Conservation (phyloP, 2,797 vertebrate genomes). For the Schizopygopsis malacanthus region DNA sequence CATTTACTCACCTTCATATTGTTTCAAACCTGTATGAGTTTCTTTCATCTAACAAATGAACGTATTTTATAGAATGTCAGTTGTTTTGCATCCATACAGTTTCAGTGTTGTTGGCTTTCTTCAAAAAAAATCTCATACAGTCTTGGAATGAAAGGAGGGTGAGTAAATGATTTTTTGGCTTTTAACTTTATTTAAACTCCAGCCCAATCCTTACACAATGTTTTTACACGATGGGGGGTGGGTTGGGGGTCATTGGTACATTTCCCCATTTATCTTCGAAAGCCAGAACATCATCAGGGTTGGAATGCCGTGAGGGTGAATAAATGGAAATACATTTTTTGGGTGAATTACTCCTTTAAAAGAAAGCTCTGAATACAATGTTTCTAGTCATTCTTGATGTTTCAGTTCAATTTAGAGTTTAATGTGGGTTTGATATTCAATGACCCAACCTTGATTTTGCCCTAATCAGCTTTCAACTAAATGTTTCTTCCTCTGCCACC, state of each 20-base stretch:
- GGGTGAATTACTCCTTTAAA: not conserved
- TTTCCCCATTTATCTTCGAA: not conserved
- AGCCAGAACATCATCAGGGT: not conserved
- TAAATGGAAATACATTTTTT: not conserved
- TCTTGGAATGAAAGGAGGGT: not conserved
- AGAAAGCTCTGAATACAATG: not conserved
- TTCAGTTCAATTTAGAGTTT: conserved; percentile 10
- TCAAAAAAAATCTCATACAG: not conserved
- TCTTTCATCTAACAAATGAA: not conserved
- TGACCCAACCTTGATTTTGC: conserved; percentile 10
- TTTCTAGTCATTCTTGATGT: not conserved
- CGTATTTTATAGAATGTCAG: not conserved
- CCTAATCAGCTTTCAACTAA: conserved; percentile 40
- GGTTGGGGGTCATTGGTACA: not conserved
- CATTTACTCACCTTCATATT: not conserved
- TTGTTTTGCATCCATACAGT: not conserved
- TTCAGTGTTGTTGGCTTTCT: not conserved
- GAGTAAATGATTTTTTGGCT: not conserved
- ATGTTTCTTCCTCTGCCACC: conserved; percentile 9
- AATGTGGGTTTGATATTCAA: conserved; percentile 11
- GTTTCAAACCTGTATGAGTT: not conserved
- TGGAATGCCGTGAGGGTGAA: not conserved
- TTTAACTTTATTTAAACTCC: not conserved
- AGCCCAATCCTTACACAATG: not conserved
- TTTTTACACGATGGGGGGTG: not conserved